Evolutionary conservation across 2,888 invertebrate genomes (phyloP).

Genomic region (Tenthredo mesomela): DNA sequence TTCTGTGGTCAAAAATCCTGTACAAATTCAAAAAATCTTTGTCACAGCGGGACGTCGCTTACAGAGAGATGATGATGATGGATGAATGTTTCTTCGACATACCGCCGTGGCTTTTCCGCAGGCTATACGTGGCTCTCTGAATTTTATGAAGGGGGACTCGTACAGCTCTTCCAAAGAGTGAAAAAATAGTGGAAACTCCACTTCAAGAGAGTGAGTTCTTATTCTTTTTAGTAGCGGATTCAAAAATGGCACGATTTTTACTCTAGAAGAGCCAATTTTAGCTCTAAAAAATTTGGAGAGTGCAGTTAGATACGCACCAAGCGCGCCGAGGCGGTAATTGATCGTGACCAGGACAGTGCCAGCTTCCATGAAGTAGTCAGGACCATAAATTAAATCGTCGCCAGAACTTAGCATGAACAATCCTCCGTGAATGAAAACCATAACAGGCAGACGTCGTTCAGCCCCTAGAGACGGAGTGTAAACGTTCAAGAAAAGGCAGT

Average conservation of each 20-base stretch:
- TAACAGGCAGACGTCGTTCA: conserved; percentile 77
- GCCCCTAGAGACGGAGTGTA: conserved; percentile 71
- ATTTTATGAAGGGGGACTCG: no score
- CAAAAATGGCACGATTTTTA: no score
- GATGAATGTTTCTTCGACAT: conserved; percentile 66
- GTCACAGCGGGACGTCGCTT: background rate
- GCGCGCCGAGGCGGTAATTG: conserved; percentile 65
- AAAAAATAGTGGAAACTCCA: no score
- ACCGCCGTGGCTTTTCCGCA: conserved; percentile 72
- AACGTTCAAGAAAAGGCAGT: conserved; percentile 68
- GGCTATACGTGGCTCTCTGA: background rate
- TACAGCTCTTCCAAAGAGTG: no score
- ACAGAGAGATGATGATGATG: background rate
- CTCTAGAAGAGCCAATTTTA: no score
- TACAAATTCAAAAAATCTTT: background rate
- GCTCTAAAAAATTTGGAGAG: no score
- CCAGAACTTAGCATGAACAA: conserved; percentile 70
- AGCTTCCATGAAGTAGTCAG: conserved; percentile 72
- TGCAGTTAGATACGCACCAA: background rate
- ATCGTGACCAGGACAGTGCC: conserved; percentile 77
- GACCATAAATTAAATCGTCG: conserved; percentile 74
- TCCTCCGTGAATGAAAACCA: conserved; percentile 80
- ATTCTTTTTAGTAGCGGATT: no score
- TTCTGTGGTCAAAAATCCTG: conserved; percentile 75
- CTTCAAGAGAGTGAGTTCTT: no score